Conservation (phyloP, 2,888 invertebrate species). For the Dicyrtomina minuta region DNA sequence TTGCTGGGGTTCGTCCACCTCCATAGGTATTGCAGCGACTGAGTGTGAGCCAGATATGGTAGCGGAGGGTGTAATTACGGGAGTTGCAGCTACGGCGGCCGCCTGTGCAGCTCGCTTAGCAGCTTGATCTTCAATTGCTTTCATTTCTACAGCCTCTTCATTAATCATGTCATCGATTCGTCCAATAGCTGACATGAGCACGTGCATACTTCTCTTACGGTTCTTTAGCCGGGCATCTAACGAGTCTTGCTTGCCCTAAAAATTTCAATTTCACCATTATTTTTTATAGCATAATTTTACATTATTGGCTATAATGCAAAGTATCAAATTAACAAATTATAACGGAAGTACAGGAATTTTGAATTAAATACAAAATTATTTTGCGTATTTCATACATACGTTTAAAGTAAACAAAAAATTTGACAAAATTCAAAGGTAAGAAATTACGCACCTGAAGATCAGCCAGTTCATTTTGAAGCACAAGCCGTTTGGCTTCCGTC, state of each 20-base stretch:
- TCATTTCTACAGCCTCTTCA: conserved; percentile 59
- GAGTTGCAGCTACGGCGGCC: neutral
- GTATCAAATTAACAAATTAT: conserved; percentile 3
- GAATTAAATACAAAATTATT: neutral
- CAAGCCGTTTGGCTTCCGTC: conserved; percentile 68
- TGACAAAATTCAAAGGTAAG: neutral
- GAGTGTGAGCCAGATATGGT: neutral
- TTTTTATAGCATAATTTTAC: no score
- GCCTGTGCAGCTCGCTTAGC: no score
- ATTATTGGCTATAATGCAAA: no score
- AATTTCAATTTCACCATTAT: no score
- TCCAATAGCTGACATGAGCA: conserved; percentile 81
- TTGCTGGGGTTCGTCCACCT: conserved; percentile 35
- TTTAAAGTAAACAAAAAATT: neutral
- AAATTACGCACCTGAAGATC: conserved; percentile 60
- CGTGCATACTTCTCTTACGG: conserved; percentile 85
- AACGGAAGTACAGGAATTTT: no score
- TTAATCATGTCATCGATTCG: conserved; percentile 78
- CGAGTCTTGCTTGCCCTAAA: conserved; percentile 67
- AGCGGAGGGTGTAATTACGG: neutral
- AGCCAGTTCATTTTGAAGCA: conserved; percentile 72
- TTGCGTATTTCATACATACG: neutral
- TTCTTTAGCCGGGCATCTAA: conserved; percentile 76
- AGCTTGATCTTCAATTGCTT: no score
- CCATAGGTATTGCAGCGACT: conserved; percentile 12